Evolutionary conservation across 2,888 invertebrate species (phyloP), one percentile per base, ranked within the genome.

Genomic region (Branchellion lobata): DNA sequence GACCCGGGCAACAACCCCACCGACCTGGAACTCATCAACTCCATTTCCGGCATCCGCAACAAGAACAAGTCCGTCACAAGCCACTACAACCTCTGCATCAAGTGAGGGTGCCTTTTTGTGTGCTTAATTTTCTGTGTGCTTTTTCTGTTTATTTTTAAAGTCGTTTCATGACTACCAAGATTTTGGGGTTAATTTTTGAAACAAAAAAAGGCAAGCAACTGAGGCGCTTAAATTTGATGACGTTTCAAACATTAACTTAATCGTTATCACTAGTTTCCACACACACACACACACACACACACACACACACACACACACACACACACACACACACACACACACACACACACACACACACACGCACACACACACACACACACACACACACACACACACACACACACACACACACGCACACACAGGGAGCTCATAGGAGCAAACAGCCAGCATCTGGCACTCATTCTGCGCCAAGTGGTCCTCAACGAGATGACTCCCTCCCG

Each of bases 51-150:
- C 88, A 92, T 98, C 90, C 89, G 96, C 72, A 90, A 96, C 82
- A 98, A 98, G 89, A 95, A 94, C 47, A 97, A 97, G 88, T 94
- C 94, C 1, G 91, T 96, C 82, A 92, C 95, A 81, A 93, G 93
- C 85, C 92, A 94, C 81, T 96, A 94, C 87, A 91, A 95, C 86
- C 90, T 92, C 65, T 94, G 95, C 83, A 91, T 96, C 76, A 90
- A 90, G 91, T 87, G 82, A 61, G 83, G 78, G 31, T 18, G 24
- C 18, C n/a, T 72, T 5, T 72, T 14, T 72, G 29, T 33, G 11
- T 72, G 72, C 29, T 14, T 29, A 31, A 11, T 29, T 31, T 72
- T 14, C 11, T 33, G 31, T 72, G 11, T 8, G 11, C 34, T 72
- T 8, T 8, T 72, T 14, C 34, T 33, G 8, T 29, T 34, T 27